Evolutionary conservation across 2,797 vertebrate species (phyloP).

Genomic region (Notamacropus eugenii): DNA sequence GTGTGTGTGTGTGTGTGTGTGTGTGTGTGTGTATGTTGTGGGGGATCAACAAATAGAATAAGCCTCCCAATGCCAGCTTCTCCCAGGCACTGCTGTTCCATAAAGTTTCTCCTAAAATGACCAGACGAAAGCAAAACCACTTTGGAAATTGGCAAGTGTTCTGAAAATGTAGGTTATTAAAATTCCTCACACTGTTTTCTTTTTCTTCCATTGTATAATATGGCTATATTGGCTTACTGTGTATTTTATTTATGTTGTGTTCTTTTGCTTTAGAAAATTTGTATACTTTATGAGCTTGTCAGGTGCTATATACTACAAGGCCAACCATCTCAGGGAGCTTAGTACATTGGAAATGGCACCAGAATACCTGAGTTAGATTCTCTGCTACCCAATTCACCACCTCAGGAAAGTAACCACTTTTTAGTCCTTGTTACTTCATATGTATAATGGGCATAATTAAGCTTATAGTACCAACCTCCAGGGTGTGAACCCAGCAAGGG

Average conservation of each 20-base stretch:
- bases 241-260: background rate
- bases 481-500: background rate
- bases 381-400: background rate
- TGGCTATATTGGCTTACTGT: background rate
- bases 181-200: background rate
- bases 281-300: background rate
- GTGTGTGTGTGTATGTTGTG: too few relatives aligned
- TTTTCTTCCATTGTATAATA: background rate
- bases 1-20: too few relatives aligned
- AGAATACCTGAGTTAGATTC: background rate
- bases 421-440: background rate
- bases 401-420: background rate
- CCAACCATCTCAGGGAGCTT: background rate
- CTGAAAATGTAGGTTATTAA: slow-evolving; percentile 3
- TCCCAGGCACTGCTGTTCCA: background rate
- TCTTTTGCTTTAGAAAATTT: background rate
- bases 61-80: background rate
- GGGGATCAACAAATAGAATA: background rate
- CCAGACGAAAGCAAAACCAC: background rate
- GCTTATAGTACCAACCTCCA: background rate
- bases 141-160: slow-evolving; percentile 6
- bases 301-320: background rate
- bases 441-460: background rate
- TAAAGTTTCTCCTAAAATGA: background rate
- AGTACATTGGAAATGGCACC: background rate